A percentile compares a stretch with the other conserved stretches of the same genome.
These are phyloP conservation scores for Fragum fragum DNA, from an alignment of 2,888 invertebrate species.

Conservation along the genomic window DNA sequence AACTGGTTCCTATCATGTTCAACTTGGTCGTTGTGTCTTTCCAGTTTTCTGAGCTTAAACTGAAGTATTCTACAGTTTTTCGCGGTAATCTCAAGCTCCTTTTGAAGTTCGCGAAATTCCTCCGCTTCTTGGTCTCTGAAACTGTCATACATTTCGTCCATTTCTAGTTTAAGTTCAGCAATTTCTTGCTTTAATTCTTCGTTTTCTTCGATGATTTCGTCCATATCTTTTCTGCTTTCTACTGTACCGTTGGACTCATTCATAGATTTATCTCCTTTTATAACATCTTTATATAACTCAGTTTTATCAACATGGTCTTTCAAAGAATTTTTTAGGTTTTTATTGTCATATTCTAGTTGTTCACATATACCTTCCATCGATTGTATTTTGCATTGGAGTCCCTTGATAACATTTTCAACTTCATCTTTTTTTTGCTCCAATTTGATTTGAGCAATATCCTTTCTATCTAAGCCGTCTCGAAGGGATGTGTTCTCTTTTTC, in stretches of 20 bases:
- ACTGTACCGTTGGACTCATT: slow-evolving; percentile 69
- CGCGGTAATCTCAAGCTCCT: slow-evolving; percentile 97
- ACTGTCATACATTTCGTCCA: slow-evolving; percentile 98
- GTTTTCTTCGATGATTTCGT: slow-evolving; percentile 76
- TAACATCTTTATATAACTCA: slow-evolving; percentile 33
- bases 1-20: slow-evolving; percentile 94
- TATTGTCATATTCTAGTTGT: slow-evolving; percentile 74
- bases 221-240: slow-evolving; percentile 73
- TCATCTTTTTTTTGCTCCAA: slow-evolving; percentile 66
- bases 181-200: slow-evolving; percentile 89
- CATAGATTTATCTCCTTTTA: slow-evolving; percentile 11
- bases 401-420: slow-evolving; percentile 87
- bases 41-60: slow-evolving; percentile 98
- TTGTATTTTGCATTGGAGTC: slow-evolving; percentile 72
- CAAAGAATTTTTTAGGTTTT: slow-evolving; percentile 57
- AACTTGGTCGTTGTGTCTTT: slow-evolving; percentile 92
- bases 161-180: slow-evolving; percentile 97
- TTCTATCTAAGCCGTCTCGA: slow-evolving; percentile 81
- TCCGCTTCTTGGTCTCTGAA: slow-evolving; percentile 98
- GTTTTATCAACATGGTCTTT: slow-evolving; percentile 55
- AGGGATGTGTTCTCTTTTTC: slow-evolving; percentile 72
- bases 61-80: slow-evolving; percentile 99
- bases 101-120: slow-evolving; percentile 94
- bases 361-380: slow-evolving; percentile 69
- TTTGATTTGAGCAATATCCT: slow-evolving; percentile 48